Evolutionary conservation across 1,140 invertebrate genomes (phyloP).

Genomic region (Neodiprion pinetum): DNA sequence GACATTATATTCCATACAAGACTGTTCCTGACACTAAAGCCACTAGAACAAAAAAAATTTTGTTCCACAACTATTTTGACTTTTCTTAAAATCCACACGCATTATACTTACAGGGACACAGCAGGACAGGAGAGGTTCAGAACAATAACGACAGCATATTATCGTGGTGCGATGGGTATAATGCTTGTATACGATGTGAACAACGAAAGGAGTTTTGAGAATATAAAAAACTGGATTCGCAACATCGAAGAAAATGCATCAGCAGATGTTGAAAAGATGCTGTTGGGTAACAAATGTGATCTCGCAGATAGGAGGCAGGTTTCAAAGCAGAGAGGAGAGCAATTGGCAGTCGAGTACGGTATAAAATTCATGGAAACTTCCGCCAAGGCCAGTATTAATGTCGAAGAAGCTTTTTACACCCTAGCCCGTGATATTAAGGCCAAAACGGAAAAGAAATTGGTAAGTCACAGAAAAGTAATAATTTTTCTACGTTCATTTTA

Average conservation of each 20-base stretch:
- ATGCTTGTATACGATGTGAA: slow-evolving; percentile 99
- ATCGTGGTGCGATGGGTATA: slow-evolving; percentile 98
- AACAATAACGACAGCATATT: slow-evolving; percentile 98
- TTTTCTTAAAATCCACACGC: slow-evolving; percentile 16
- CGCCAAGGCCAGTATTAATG: slow-evolving; percentile 89
- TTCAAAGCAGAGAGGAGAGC: slow-evolving; percentile 72
- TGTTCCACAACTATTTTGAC: slow-evolving; percentile 14
- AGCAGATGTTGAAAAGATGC: slow-evolving; percentile 94
- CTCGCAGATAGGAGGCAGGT: slow-evolving; percentile 88
- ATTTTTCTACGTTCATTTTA: slow-evolving; percentile 19
- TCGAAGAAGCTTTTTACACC: slow-evolving; percentile 91
- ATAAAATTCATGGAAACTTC: slow-evolving; percentile 95
- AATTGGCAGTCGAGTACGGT: slow-evolving; percentile 87
- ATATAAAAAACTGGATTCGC: slow-evolving; percentile 98
- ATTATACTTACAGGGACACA: slow-evolving; percentile 78
- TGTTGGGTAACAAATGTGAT: slow-evolving; percentile 95
- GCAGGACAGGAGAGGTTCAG: slow-evolving; percentile 96
- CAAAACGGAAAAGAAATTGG: slow-evolving; percentile 96
- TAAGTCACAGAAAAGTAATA: slow-evolving; percentile 58
- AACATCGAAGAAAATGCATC: slow-evolving; percentile 98
- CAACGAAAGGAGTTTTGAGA: slow-evolving; percentile 98
- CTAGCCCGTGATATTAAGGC: slow-evolving; percentile 93
- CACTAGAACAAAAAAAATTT: slow-evolving; percentile 4
- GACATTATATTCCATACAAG: neutral
- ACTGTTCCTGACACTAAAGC: neutral